A percentile compares a stretch with the other conserved stretches of the same genome.
Evolutionary conservation across 2,888 invertebrate species (phyloP).

Genomic region (Leucophenga montana): DNA sequence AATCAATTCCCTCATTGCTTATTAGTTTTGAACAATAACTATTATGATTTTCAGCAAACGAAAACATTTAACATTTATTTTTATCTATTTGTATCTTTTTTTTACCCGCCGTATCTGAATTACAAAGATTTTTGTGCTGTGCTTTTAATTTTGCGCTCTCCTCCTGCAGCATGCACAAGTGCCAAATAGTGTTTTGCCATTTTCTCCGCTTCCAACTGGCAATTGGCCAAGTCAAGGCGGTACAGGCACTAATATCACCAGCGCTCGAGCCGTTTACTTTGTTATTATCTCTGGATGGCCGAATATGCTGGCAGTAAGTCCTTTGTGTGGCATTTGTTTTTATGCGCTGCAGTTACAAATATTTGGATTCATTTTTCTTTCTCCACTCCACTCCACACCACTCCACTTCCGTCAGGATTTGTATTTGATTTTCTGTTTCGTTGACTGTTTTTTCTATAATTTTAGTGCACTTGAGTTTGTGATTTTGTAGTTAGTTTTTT

Average conservation of each 20-base stretch:
- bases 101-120: too few species aligned
- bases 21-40: too few species aligned
- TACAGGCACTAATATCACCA: slow-evolving; percentile 45
- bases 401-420: not conserved
- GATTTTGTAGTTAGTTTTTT: not conserved
- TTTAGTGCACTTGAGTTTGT: slow-evolving; percentile 21
- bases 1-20: too few species aligned
- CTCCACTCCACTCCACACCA: too few species aligned
- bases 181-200: slow-evolving; percentile 43
- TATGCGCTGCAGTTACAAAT: slow-evolving; percentile 31
- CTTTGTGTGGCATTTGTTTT: slow-evolving; percentile 37
- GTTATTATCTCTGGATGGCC: slow-evolving; percentile 27
- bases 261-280: slow-evolving; percentile 51
- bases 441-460: slow-evolving; percentile 10
- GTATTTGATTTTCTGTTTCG: slow-evolving; percentile 9
- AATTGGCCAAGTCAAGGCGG: slow-evolving; percentile 45
- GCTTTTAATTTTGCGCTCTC: not conserved
- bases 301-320: slow-evolving; percentile 2
- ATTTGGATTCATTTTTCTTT: slow-evolving; percentile 47
- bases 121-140: not conserved
- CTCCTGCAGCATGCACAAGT: slow-evolving; percentile 32
- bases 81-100: slow-evolving; percentile 4
- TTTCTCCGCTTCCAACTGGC: slow-evolving; percentile 46
- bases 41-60: not conserved
- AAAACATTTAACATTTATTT: slow-evolving; percentile 23